phyloP scores from a whole-genome alignment of 1,140 invertebrate genomes.

The Tyrophagus putrescentiae region DNA sequence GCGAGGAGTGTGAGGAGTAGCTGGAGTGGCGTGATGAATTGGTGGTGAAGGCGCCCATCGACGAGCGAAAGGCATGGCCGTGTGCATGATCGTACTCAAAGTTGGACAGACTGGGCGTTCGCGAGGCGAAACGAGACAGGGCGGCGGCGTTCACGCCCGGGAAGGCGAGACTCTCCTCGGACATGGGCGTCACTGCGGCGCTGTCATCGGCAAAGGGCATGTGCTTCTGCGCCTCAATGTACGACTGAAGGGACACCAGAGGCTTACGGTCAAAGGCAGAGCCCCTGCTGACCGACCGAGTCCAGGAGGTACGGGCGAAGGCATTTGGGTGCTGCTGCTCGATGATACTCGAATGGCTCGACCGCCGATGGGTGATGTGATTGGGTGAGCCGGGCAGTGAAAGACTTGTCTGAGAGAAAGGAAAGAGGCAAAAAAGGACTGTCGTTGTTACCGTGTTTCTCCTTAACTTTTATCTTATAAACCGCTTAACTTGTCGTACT shows the following conservation, averaged over 20 bases:
- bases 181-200: slow-evolving; percentile 92
- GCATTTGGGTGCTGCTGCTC: background rate
- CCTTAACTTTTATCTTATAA: no score
- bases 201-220: slow-evolving; percentile 93
- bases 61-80: background rate
- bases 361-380: slow-evolving; percentile 66
- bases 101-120: background rate
- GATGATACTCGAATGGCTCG: slow-evolving; percentile 60
- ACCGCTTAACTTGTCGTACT: no score
- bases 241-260: slow-evolving; percentile 61
- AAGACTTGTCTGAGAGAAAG: slow-evolving; percentile 62
- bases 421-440: slow-evolving; percentile 24
- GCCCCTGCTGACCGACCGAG: slow-evolving; percentile 48
- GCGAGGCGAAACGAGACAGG: background rate
- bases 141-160: background rate
- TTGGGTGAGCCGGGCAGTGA: slow-evolving; percentile 92
- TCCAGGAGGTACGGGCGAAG: slow-evolving; percentile 35
- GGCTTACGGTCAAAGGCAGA: slow-evolving; percentile 69
- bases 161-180: slow-evolving; percentile 87
- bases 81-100: slow-evolving; percentile 9
- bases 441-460: no score
- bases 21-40: slow-evolving; percentile 66
- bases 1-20: slow-evolving; percentile 79
- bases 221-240: slow-evolving; percentile 86
- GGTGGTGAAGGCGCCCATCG: slow-evolving; percentile 1